Evolutionary conservation across 2,888 invertebrate species (phyloP), one percentile per base, ranked within the genome.

Genomic region (Drosophila emarginata): DNA sequence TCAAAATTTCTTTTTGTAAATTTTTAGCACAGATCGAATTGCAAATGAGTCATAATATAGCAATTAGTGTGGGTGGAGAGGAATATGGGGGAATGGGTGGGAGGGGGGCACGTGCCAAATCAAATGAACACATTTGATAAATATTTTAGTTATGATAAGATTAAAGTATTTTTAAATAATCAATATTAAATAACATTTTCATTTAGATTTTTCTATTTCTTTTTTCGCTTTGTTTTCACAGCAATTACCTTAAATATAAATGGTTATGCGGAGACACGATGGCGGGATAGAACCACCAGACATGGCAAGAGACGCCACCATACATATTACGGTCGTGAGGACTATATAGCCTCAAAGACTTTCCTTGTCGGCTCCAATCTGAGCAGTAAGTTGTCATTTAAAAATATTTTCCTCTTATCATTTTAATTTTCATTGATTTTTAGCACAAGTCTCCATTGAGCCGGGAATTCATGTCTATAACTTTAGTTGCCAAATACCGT

Each of bases 391-490:
- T 69, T 18, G 15, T 3, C 3, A 15, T 5, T 45, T 12, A 2
- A 39, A 15, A 36, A 93, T 64, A 14, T 39, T 18, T 15, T 0
- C 6, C n/a, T n/a, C n/a, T n/a, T 7, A 12, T 7, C 6, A 12
- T 14, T 40, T n/a, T 12, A 45, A 11, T 15, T 11, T 12, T 2
- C 1, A 14, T 36, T 21, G 2, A 2, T 11, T 52, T 28, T 5
- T 18, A 82, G 85, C 74, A 1, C 77, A 82, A 73, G 57, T 78
- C 0, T 62, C 77, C 4, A 84, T 94, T 1, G 82, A 91, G 18
- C 90, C 93, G 0, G 94, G 94, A 3, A 88, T 91, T 7, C 92
- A 93, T 64, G 92, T 91, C 2, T 93, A 92, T 74, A 92, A 90
- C 2, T 94, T 94, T 79, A 87, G 92, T 32, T 93, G 92, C 59